Evolutionary conservation across 1,140 invertebrate species (phyloP).

Genomic region (Drosophila sturtevanti): DNA sequence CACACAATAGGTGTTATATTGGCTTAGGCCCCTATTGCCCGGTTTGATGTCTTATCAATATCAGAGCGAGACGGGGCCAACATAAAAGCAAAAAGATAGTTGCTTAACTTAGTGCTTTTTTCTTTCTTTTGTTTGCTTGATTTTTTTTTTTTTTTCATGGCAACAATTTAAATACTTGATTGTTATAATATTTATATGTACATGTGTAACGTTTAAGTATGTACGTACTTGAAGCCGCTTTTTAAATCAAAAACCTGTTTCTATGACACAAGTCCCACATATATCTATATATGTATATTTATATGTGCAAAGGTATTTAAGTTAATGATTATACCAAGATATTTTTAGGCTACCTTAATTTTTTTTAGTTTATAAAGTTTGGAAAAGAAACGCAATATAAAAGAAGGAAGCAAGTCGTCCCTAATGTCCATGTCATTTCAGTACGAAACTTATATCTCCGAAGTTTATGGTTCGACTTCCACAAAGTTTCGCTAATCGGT

Average conservation of each 20-base stretch:
- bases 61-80: constrained; percentile 25
- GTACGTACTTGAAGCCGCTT: not conserved
- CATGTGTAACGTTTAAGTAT: not conserved
- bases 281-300: not conserved
- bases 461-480: too few species aligned
- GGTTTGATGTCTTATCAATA: constrained; percentile 35
- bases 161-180: constrained; percentile 20
- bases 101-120: not conserved
- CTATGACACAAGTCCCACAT: constrained; percentile 17
- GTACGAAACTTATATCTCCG: too few species aligned
- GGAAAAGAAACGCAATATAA: too few species aligned
- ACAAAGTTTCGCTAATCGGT: too few species aligned
- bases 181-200: not conserved
- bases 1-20: constrained; percentile 57
- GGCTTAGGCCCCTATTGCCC: constrained; percentile 1
- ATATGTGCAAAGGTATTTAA: not conserved
- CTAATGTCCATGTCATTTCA: too few species aligned
- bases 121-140: not conserved
- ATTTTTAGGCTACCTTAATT: not conserved
- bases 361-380: too few species aligned
- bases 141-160: too few species aligned
- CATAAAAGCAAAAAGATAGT: constrained; percentile 4
- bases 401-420: too few species aligned
- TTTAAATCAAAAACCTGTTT: not conserved
- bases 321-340: not conserved